Evolutionary conservation across 2,888 invertebrate species (phyloP).

Genomic region (Patella caerulea): DNA sequence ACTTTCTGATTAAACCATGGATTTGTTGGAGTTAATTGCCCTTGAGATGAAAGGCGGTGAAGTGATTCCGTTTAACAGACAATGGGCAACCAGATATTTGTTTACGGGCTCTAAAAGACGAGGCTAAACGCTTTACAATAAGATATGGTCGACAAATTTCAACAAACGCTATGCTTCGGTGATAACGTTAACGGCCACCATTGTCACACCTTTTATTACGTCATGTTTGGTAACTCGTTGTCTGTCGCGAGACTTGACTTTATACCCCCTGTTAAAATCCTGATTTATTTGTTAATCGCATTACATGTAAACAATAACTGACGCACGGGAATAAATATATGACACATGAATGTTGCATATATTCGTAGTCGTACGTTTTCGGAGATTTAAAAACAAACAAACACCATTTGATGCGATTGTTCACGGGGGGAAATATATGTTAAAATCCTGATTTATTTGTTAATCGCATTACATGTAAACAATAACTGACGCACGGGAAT

Average conservation of each 20-base stretch:
- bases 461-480: too few relatives aligned
- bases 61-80: neutral
- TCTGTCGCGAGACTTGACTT: neutral
- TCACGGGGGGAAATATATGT: too few relatives aligned
- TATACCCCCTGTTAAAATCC: too few relatives aligned
- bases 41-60: neutral
- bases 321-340: too few relatives aligned
- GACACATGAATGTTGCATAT: too few relatives aligned
- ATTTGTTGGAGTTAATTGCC: neutral
- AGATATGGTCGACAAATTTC: neutral
- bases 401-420: too few relatives aligned
- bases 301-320: too few relatives aligned
- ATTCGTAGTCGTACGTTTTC: too few relatives aligned
- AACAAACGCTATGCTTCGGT: neutral
- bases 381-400: too few relatives aligned
- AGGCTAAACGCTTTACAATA: neutral
- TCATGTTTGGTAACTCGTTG: neutral
- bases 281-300: too few relatives aligned
- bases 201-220: neutral
- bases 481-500: too few relatives aligned
- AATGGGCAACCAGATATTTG: neutral
- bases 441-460: too few relatives aligned
- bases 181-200: neutral
- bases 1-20: neutral
- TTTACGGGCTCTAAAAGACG: neutral